Base-by-base conservation (phyloP, 1,140 invertebrate species). In the Manduca sexta region DNA sequence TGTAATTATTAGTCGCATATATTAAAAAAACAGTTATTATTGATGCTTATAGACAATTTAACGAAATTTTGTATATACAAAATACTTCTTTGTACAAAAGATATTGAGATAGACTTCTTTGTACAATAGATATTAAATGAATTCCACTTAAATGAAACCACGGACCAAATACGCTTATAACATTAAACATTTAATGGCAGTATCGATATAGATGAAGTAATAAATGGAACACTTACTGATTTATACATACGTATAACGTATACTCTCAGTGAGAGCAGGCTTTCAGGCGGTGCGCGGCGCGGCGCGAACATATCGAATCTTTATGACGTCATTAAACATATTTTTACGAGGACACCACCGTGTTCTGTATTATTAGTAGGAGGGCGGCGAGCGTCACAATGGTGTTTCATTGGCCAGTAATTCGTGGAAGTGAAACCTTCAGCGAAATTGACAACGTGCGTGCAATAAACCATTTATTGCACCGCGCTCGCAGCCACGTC, bases 311-410 rank as follows among this genome's bases (percentile, higher is more conserved):
- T 80, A 77, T 82, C 70, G 71, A 67, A 75, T 78, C 57, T 82
- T 84, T 84, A 84, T 66, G 78, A 73, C 52, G 63, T 73, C 77
- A 84, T 84, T 82, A 84, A 82, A 84, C 72, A 84, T 84, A 82
- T 82, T 84, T 84, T 84, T 84, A 84, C 64, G 78, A 73, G 69
- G 69, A 79, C 68, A 78, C 70, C 64, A 68, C 61, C 69, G 69
- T 68, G 69, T 70, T 55, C 60, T 70, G 63, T 71, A 72, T 76
- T 74, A 77, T 72, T 78, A 78, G 60, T 60, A 50, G 35, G 47
- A 68, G 73, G 69, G 76, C 59, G 63, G 59, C 64, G 60, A 34
- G 61, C 52, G 52, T 62, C 49, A 65, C 49, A 65, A 62, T 71
- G 52, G 42, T 58, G 49, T 69, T 78, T 74, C 72, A 76, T 77